Conservation (phyloP, 2,113 vertebrate species). For the Thinocorus orbignyianus region DNA sequence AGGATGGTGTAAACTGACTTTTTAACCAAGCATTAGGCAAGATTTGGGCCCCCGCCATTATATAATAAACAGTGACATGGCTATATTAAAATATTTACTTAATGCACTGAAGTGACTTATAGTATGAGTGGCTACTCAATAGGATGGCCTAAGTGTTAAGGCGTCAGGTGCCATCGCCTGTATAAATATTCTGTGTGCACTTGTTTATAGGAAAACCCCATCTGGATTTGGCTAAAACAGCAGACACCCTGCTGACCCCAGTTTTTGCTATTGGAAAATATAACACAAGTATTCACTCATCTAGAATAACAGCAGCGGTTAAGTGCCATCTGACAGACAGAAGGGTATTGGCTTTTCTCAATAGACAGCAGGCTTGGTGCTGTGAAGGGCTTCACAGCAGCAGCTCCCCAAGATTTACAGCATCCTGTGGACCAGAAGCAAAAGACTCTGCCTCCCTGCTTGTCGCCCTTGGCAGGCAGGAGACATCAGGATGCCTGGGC, state of each 20-base stretch:
- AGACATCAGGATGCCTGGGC: not conserved
- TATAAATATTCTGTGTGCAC: slow-evolving; percentile 97
- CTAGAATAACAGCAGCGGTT: slow-evolving; percentile 82
- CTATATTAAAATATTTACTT: slow-evolving; percentile 99
- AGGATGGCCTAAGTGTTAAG: slow-evolving; percentile 96
- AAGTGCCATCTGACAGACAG: slow-evolving; percentile 94
- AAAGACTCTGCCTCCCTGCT: not conserved
- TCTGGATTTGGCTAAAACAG: slow-evolving; percentile 91
- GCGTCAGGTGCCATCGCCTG: slow-evolving; percentile 97
- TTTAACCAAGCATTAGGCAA: slow-evolving; percentile 96
- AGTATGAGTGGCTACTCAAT: slow-evolving; percentile 96
- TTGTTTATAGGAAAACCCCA: slow-evolving; percentile 99
- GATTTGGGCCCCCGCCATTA: slow-evolving; percentile 95
- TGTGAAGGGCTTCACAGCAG: slow-evolving; percentile 68
- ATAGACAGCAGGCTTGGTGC: slow-evolving; percentile 76
- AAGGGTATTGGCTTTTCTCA: slow-evolving; percentile 89
- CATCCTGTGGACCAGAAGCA: slow-evolving; percentile 45
- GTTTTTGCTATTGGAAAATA: slow-evolving; percentile 96
- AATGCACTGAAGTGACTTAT: slow-evolving; percentile 98
- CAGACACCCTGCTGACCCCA: slow-evolving; percentile 89
- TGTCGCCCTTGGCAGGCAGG: not conserved
- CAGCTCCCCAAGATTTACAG: slow-evolving; percentile 69
- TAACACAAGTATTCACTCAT: slow-evolving; percentile 95
- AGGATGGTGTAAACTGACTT: slow-evolving; percentile 94
- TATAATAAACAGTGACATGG: slow-evolving; percentile 99